Percentiles rank a stretch among this genome's conserved stretches.
Conservation (phyloP, 2,888 invertebrate genomes). For the Gryllus longicercus region DNA sequence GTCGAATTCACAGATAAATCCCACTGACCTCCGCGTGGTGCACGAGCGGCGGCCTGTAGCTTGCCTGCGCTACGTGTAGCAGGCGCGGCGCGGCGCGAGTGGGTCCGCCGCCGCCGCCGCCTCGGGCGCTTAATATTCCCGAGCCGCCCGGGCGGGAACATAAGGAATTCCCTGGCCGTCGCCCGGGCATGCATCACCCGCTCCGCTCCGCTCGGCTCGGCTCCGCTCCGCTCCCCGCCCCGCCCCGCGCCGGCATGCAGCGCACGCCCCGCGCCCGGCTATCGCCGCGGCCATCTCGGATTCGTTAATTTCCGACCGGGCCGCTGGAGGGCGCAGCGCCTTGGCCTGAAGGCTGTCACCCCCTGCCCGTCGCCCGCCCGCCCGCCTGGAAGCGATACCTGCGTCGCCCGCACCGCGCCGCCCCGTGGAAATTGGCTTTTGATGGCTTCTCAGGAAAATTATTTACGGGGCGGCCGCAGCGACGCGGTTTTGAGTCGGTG, state of each 20-base stretch:
- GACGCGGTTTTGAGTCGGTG: too few species aligned
- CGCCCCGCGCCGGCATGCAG: neutral
- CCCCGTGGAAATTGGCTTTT: neutral
- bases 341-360: neutral
- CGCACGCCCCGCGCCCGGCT: neutral
- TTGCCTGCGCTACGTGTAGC: too few species aligned
- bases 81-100: too few species aligned
- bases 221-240: neutral
- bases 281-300: conserved; percentile 17
- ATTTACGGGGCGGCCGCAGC: neutral
- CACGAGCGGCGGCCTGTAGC: too few species aligned
- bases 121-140: neutral
- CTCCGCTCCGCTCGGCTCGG: neutral
- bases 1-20: neutral
- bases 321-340: neutral
- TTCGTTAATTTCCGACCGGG: conserved; percentile 8
- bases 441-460: neutral
- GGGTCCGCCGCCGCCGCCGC: neutral
- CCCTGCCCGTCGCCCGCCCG: neutral
- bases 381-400: neutral
- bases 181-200: conserved; percentile 8
- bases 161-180: conserved; percentile 1
- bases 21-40: too few species aligned
- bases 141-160: neutral
- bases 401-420: neutral